Base-by-base conservation (phyloP, 1,140 invertebrate genomes). In the Holotrichia oblita region DNA sequence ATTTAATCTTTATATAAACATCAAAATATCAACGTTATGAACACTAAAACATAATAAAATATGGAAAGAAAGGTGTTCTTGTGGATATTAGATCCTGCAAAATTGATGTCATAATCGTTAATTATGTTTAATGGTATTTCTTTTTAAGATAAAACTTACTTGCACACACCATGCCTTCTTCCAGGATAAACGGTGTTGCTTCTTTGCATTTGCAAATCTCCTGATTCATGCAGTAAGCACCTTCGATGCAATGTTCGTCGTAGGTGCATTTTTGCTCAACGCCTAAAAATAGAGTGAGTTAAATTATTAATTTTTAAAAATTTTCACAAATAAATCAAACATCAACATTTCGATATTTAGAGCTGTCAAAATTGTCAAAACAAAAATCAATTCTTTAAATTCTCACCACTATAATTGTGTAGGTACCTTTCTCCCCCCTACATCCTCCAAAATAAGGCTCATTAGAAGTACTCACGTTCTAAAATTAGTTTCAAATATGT, bases 181-280 rank as follows among this genome's bases (percentile, higher is more conserved):
- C 79, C 9, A 77, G 55, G 24, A 79, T 69, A 17, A 79, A 64
- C 2, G 83, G 81, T 24, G 77, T 79, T 0, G 74, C 61, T 14
- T 82, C 78, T 78, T 84, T 85, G 73, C 84, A 85, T 78, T 85
- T 80, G 74, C 84, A 85, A 17, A 77, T 79, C 7, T 78, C 76
- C 79, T 85, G 84, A 61, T 80, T 77, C 78, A 81, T 81, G 79
- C 84, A 84, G 77, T 80, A 85, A 17, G 82, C 84, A 17, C 82
- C 83, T 34, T 83, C 83, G 20, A 85, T 83, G 61, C 84, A 85
- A 48, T 85, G 82, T 77, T 83, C 82, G 74, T 85, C 84, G 76
- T 85, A 84, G 14, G 80, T 64, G 61, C 84, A 85, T 44, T 74
- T 81, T 79, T 84, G 79, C 44, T 81, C 81, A 1, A 85, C 77